Base-by-base conservation (phyloP, 2,888 invertebrate genomes). In the Dicyrtomina minuta region DNA sequence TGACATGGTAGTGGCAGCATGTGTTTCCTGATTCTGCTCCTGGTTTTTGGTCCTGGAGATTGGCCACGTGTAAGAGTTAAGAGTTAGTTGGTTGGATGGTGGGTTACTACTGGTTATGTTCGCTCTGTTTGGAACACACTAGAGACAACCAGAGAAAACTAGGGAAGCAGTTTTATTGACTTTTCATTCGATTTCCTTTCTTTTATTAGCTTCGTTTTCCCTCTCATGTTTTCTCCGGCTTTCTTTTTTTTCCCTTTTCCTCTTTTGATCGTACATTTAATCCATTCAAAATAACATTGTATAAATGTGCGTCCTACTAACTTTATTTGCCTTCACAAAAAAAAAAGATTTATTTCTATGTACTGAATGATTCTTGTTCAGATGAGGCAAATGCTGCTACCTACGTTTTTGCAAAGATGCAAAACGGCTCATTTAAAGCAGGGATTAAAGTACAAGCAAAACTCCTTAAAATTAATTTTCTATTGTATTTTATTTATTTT, bases 131-230 rank as follows among this genome's bases (percentile, higher is more conserved):
- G 1, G 10, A 51, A 51, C 51, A 22, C 51, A 17, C 51, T 51
- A 20, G 20, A 17, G 51, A 51, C 51, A 17, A 22, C 51, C 4
- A 20, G 20, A 27, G 49, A 46, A 46, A 46, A 6, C n/a, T 17
- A 15, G 24, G 62, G 62, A 62, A 62, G 46, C 46, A 46, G 62
- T 62, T 62, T 62, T 62, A 62, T 62, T 62, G 62, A 62, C 62
- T 62, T 62, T 62, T 62, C 62, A 62, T 62, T 62, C 46, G 62
- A 44, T 62, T 62, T 60, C 59, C 59, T 60, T 41, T 41, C 59
- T 60, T 60, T 60, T 60, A 60, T 60, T 60, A 22, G 59, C 59
- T 60, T 60, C 59, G 39, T 60, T 39, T 20, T 20, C 46, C n/a
- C 46, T 46, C 27, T 13, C 60, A 39, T 44, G 41, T 43, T 41